Evolutionary conservation across 2,113 vertebrate species (phyloP).

Genomic region (Spea multiplicata): DNA sequence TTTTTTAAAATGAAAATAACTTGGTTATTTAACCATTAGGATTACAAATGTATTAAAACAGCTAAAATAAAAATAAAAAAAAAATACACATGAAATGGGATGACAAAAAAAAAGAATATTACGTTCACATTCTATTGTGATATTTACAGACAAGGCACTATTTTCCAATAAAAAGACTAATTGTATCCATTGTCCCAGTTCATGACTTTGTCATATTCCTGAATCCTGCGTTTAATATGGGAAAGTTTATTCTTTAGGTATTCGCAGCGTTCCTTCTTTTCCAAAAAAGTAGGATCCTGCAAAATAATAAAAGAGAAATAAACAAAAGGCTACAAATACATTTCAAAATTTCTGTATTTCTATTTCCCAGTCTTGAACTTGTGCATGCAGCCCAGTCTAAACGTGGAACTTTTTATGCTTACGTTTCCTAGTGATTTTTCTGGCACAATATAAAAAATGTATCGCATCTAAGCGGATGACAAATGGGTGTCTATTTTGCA

Average conservation of each 20-base stretch:
- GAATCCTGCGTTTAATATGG: slow-evolving; percentile 93
- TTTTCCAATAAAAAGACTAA: slow-evolving; percentile 41
- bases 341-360: neutral
- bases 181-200: slow-evolving; percentile 81
- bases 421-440: no score
- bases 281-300: slow-evolving; percentile 87
- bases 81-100: neutral
- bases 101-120: neutral
- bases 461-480: no score
- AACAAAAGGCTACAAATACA: neutral
- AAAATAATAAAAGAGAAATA: slow-evolving; percentile 41
- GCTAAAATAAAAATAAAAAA: neutral
- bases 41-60: no score
- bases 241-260: slow-evolving; percentile 95
- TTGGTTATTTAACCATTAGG: no score
- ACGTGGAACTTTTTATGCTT: no score
- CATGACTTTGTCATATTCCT: slow-evolving; percentile 90
- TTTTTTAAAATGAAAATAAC: no score
- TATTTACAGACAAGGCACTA: neutral
- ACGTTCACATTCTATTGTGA: neutral
- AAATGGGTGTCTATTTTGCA: no score
- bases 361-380: no score
- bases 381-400: no score
- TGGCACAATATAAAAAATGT: no score
- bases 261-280: slow-evolving; percentile 92